Base-by-base conservation (phyloP, 2,797 vertebrate genomes). In the Picus viridis region DNA sequence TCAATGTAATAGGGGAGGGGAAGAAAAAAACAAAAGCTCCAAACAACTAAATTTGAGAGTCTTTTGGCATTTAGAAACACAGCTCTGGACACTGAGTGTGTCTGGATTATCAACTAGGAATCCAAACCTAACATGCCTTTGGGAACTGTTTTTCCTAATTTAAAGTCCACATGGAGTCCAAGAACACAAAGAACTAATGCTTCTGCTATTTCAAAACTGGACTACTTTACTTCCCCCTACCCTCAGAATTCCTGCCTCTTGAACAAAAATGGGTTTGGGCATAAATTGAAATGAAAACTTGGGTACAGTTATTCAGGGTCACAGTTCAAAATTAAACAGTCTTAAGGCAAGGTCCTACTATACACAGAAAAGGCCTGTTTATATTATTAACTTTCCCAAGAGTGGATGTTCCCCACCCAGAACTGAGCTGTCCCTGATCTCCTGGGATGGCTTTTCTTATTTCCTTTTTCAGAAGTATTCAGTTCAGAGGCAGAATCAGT, bases 121-220 rank as follows among this genome's bases (percentile, higher is more conserved):
- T 82, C 69, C 62, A 84, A 91, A 69, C 20, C 64, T 92, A 95
- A 77, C n/a, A 43, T 82, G 82, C 57, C 57, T 93, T 88, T 83
- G 72, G 72, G 75, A 91, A 68, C n/a, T 45, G 23, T 64, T 89
- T 88, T 90, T 86, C 58, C 83, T 82, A 74, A 92, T 90, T 94
- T 68, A 34, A 85, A 86, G 63, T 74, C 71, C 61, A 76, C 51
- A 65, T 34, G 36, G 70, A 92, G 56, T 57, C 70, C 36, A 76
- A 83, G 61, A 82, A 92, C 74, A 95, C 62, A 79, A 86, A 94
- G 71, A 91, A 88, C 49, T 81, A 89, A 84, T 81, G 63, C 70
- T 94, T 78, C 61, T 95, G 84, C 77, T 92, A n/a, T 91, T 95
- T 95, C 87, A 86, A 84, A 91, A 70, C 88, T 95, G 86, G 80